Evolutionary conservation across 2,888 invertebrate genomes (phyloP), one percentile per base, ranked within the genome.

Genomic region (Hipparchia semele): DNA sequence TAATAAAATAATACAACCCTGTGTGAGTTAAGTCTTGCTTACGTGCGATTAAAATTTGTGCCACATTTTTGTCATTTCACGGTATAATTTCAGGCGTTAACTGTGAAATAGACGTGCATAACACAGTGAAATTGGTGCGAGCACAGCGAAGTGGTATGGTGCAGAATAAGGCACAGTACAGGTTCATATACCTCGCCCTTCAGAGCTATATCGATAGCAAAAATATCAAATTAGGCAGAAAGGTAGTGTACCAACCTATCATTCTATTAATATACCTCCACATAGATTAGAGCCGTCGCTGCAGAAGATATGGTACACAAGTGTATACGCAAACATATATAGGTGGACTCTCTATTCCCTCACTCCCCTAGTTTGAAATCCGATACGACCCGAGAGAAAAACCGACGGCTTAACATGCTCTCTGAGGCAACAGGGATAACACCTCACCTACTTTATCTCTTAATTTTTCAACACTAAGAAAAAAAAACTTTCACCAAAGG

Each of bases 131-230:
- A 90, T 96, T 97, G 95, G 97, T 98, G 73, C 95, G 99, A 61
- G 97, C 98, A 2, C 99, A 99, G 92, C 95, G 99, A 72, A 97
- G 97, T 70, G 99, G 99, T 75, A 98, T 99, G 98, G 99, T 99
- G 73, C 99, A 99, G 94, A 99, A 99, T 71, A 99, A 98, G 92
- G 97, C 98, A 71, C 99, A 99, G 94, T 99, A 99, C 92, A 97
- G 98, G 90, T 99, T 99, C 92, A 98, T 99, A 72, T 99, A 99
- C 94, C 95, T 98, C 82, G 99, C 99, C 70, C 96, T 99, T 68
- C 96, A 97, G 86, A 97, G 97, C 87, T 98, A 98, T 87, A 96
- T 98, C 80, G 97, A 98, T 85, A 97, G 76, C 69, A 86, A 84
- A 71, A 84, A 83, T 65, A 70, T 84, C 33, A 87, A 76, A 64